phyloP scores from a whole-genome alignment of 2,888 invertebrate genomes.

The Acleris literana region DNA sequence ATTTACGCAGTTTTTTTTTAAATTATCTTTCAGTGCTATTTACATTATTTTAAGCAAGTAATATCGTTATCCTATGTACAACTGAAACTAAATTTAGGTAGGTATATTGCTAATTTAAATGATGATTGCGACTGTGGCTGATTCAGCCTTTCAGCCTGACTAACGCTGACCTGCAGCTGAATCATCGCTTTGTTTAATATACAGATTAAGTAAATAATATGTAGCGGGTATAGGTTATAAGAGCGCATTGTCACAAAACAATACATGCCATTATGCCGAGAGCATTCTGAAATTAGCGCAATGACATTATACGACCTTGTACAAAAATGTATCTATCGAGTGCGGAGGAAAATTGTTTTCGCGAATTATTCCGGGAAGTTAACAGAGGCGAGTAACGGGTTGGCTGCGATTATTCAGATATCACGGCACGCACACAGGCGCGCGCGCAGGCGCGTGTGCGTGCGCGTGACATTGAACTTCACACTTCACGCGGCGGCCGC shows the following conservation, averaged over 20 bases:
- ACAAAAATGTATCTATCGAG: conserved; percentile 62
- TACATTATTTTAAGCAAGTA: too few relatives aligned
- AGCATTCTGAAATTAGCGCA: conserved; percentile 53
- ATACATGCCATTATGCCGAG: conserved; percentile 12
- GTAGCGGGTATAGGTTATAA: conserved; percentile 1
- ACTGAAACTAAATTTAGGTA: too few relatives aligned
- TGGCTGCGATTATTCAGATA: conserved; percentile 74
- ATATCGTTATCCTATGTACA: too few relatives aligned
- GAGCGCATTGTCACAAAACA: conserved; percentile 20
- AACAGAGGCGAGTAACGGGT: conserved; percentile 79
- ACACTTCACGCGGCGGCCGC: conserved; percentile 72
- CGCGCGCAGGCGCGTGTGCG: conserved; percentile 53
- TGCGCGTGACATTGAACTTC: conserved; percentile 82
- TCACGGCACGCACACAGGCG: conserved; percentile 55
- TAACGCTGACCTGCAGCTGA: conserved; percentile 11
- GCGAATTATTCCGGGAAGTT: conserved; percentile 78
- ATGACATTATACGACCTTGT: conserved; percentile 76
- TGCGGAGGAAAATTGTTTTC: conserved; percentile 71
- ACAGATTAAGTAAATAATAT: conserved; percentile 1
- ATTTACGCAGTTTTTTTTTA: too few relatives aligned
- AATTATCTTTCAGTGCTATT: too few relatives aligned
- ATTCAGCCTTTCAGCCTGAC: conserved; percentile 20
- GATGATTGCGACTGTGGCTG: conserved; percentile 7
- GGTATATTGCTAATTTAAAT: too few relatives aligned
- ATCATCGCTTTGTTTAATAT: conserved; percentile 14